These are phyloP conservation scores for Panthera uncia DNA, from an alignment of 2,113 vertebrate genomes.

Conservation along the genomic window DNA sequence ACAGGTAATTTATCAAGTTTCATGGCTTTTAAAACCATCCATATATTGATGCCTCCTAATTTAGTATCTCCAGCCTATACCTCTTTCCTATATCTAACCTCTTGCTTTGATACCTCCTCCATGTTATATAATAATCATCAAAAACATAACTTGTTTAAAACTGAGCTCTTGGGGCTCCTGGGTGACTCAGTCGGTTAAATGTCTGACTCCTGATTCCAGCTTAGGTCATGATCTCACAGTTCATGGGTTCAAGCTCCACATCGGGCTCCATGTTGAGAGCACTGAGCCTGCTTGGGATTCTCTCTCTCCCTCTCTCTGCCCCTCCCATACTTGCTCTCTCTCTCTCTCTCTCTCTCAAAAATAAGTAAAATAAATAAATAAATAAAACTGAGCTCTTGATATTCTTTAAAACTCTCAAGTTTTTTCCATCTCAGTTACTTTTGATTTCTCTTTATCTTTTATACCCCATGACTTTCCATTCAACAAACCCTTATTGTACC, in stretches of 20 bases:
- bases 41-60: not conserved
- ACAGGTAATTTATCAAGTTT: not conserved
- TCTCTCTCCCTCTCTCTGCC: too few relatives aligned
- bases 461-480: not conserved
- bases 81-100: not conserved
- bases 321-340: too few relatives aligned
- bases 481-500: not conserved
- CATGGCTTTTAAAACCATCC: not conserved
- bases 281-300: too few relatives aligned
- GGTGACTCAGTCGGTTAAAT: too few relatives aligned
- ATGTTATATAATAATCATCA: not conserved
- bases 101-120: not conserved
- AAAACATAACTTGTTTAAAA: not conserved
- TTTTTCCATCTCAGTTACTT: not conserved
- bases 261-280: too few relatives aligned
- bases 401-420: not conserved
- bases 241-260: too few relatives aligned
- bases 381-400: not conserved
- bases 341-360: too few relatives aligned
- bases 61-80: not conserved
- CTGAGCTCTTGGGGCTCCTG: not conserved
- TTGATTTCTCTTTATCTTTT: not conserved
- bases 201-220: too few relatives aligned
- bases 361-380: too few relatives aligned
- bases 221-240: too few relatives aligned